phyloP scores from a whole-genome alignment of 2,113 vertebrate genomes.

The Aix galericulata region DNA sequence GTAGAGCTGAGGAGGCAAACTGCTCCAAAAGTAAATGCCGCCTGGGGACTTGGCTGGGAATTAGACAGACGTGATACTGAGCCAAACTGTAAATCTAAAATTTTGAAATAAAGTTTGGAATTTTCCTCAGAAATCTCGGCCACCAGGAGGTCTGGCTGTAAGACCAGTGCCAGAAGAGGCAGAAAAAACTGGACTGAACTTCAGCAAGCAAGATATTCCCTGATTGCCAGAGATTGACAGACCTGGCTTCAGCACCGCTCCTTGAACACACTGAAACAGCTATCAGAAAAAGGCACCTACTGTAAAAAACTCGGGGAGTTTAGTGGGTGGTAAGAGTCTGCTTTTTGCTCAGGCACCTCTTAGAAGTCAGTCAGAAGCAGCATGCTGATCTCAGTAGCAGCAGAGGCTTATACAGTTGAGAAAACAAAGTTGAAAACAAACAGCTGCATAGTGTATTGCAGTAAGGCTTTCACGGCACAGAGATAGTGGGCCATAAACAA shows the following conservation, averaged over 20 bases:
- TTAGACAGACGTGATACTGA: slow-evolving; percentile 5
- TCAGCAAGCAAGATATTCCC: slow-evolving; percentile 18
- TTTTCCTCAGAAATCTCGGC: slow-evolving; percentile 36
- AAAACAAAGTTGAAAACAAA: slow-evolving; percentile 72
- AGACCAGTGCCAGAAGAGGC: slow-evolving; percentile 8
- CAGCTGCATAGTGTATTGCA: slow-evolving; percentile 59
- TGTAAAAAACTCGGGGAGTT: not conserved
- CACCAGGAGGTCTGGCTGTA: slow-evolving; percentile 39
- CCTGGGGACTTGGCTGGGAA: slow-evolving; percentile 51
- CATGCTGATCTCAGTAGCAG: slow-evolving; percentile 22
- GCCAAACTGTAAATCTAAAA: slow-evolving; percentile 60
- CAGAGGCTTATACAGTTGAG: slow-evolving; percentile 51
- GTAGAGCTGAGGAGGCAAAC: slow-evolving; percentile 26
- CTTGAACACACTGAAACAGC: not conserved
- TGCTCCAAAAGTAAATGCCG: slow-evolving; percentile 49
- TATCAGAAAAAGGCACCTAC: not conserved
- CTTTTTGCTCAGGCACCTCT: not conserved
- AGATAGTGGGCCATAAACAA: slow-evolving; percentile 71
- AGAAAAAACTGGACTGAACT: slow-evolving; percentile 45
- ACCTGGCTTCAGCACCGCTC: not conserved
- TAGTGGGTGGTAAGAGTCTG: not conserved
- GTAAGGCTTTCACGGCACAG: slow-evolving; percentile 38
- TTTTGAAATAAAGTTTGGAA: slow-evolving; percentile 66
- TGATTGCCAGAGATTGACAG: slow-evolving; percentile 3
- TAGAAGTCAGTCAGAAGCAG: not conserved